phyloP scores from a whole-genome alignment of 1,140 invertebrate species.

The Panagrolaimus sp. region DNA sequence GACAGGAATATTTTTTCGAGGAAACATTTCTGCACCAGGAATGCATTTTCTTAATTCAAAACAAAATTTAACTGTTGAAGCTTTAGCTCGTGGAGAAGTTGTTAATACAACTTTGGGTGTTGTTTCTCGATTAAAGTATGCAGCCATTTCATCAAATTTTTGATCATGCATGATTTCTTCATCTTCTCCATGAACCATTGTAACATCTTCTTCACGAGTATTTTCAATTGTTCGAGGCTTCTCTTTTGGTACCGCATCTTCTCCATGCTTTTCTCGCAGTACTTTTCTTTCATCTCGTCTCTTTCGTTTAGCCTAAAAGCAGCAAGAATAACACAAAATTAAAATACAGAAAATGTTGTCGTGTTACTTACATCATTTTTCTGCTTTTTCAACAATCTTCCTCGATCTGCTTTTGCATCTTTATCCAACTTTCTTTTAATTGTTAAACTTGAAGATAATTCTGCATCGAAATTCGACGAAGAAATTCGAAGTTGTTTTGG shows the following conservation, averaged over 20 bases:
- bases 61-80: constrained; percentile 73
- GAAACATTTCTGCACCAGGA: constrained; percentile 77
- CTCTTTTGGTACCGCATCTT: constrained; percentile 66
- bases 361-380: constrained; percentile 11
- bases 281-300: constrained; percentile 52
- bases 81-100: constrained; percentile 80
- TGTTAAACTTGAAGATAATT: not conserved
- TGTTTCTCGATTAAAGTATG: constrained; percentile 77
- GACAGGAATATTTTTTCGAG: constrained; percentile 76
- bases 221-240: constrained; percentile 82
- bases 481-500: not conserved
- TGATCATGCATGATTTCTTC: constrained; percentile 68
- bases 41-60: constrained; percentile 81
- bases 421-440: constrained; percentile 6
- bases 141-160: constrained; percentile 77
- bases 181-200: constrained; percentile 74
- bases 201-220: constrained; percentile 82
- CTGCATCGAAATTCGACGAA: not conserved
- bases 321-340: not conserved
- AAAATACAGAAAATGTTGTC: not conserved
- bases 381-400: constrained; percentile 6
- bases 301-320: constrained; percentile 52
- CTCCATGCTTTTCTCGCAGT: constrained; percentile 51
- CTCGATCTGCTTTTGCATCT: not conserved
- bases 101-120: constrained; percentile 91